Evolutionary conservation across 2,888 invertebrate genomes (phyloP).

Genomic region (Oscheius sp.): DNA sequence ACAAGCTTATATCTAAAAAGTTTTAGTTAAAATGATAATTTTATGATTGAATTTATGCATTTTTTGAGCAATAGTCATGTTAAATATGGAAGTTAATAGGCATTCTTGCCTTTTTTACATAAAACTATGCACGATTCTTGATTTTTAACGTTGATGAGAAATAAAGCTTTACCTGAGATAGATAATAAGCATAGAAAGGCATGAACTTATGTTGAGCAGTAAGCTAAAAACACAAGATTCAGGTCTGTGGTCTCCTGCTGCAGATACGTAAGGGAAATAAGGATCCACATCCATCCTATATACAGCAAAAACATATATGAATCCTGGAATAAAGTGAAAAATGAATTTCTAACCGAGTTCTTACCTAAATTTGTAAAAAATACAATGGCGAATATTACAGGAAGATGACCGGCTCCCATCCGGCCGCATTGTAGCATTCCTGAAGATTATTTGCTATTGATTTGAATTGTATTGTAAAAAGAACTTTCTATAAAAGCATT

Average conservation of each 20-base stretch:
- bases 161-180: conserved; percentile 51
- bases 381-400: conserved; percentile 58
- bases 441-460: conserved; percentile 11
- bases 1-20: conserved; percentile 56
- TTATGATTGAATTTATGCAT: too few relatives aligned
- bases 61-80: too few relatives aligned
- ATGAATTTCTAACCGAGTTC: background rate
- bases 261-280: conserved; percentile 68
- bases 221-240: conserved; percentile 64
- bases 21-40: background rate
- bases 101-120: too few relatives aligned
- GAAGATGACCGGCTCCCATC: conserved; percentile 64
- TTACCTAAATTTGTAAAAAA: conserved; percentile 47
- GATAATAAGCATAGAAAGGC: conserved; percentile 54
- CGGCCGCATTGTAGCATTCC: conserved; percentile 31
- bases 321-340: conserved; percentile 36
- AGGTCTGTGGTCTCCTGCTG: conserved; percentile 62
- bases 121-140: too few relatives aligned
- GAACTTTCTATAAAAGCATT: background rate
- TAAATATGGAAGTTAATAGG: too few relatives aligned
- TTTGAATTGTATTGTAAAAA: background rate
- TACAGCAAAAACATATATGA: conserved; percentile 63
- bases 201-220: conserved; percentile 54
- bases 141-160: background rate
- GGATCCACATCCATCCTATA: conserved; percentile 65